A percentile compares a stretch with the other conserved stretches of the same genome.
Evolutionary conservation across 2,113 vertebrate species (phyloP).

Genomic region (Callipepla californica): DNA sequence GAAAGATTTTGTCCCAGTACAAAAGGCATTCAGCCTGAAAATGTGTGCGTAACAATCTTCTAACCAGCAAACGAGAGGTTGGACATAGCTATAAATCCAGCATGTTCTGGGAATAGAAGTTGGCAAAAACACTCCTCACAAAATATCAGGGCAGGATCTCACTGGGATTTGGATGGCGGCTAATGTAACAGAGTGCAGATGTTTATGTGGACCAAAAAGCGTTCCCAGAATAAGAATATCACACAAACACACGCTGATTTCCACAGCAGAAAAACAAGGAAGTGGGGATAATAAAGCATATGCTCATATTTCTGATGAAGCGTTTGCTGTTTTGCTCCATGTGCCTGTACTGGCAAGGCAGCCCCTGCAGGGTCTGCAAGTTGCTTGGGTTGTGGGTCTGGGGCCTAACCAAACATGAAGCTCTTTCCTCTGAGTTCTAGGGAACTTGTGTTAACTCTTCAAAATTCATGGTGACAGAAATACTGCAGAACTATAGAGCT

Average conservation of each 20-base stretch:
- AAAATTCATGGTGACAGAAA: neutral
- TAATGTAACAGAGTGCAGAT: constrained; percentile 51
- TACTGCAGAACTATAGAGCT: neutral
- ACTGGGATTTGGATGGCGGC: constrained; percentile 34
- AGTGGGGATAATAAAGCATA: neutral
- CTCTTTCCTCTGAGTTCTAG: neutral
- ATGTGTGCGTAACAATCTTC: neutral
- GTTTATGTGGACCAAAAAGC: constrained; percentile 45
- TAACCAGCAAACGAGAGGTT: constrained; percentile 20
- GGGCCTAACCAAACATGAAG: neutral
- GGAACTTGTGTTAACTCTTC: neutral
- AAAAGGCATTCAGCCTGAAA: constrained; percentile 24
- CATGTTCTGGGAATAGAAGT: constrained; percentile 57
- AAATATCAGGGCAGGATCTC: constrained; percentile 46
- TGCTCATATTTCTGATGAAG: neutral
- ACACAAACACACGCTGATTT: constrained; percentile 19
- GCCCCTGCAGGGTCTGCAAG: neutral
- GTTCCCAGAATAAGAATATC: constrained; percentile 51
- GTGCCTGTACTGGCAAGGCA: neutral
- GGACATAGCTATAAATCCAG: constrained; percentile 45
- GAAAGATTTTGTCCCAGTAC: constrained; percentile 22
- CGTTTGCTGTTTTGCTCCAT: neutral
- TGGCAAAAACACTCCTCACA: constrained; percentile 65
- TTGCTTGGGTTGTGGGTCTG: neutral
- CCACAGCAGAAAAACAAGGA: constrained; percentile 24